Conservation (phyloP, 2,888 invertebrate species). For the Lasioglossum figueresi region DNA sequence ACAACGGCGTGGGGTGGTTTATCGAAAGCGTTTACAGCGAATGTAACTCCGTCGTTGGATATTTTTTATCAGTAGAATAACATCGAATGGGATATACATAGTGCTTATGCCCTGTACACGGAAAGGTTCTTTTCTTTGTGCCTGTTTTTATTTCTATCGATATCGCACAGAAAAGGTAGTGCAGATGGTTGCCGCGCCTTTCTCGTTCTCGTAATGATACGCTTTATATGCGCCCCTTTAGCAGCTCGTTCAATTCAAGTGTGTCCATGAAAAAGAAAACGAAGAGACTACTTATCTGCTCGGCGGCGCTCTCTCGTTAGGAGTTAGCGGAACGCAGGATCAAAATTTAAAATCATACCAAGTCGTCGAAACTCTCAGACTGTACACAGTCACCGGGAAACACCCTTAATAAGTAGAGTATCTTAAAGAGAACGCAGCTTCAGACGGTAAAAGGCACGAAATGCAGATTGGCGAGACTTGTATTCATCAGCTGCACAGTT, state of each 20-base stretch:
- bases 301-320: constrained; percentile 24
- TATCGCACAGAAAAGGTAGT: constrained; percentile 6
- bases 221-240: constrained; percentile 33
- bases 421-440: neutral
- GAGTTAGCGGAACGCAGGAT: constrained; percentile 23
- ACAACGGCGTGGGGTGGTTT: neutral
- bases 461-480: neutral
- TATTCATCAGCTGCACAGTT: constrained; percentile 18
- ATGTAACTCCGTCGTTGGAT: neutral
- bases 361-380: constrained; percentile 26
- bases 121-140: neutral
- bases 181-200: constrained; percentile 18
- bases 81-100: constrained; percentile 1
- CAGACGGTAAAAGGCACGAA: constrained; percentile 18
- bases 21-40: neutral
- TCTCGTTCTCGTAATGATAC: constrained; percentile 24
- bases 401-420: constrained; percentile 52
- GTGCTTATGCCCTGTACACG: constrained; percentile 6
- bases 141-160: constrained; percentile 27
- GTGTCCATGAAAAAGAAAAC: constrained; percentile 23
- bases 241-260: constrained; percentile 30
- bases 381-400: constrained; percentile 34
- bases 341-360: constrained; percentile 31
- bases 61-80: neutral
- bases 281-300: constrained; percentile 21